Evolutionary conservation across 2,113 vertebrate species (phyloP), one percentile per base, ranked within the genome.

Genomic region (Neodontobutis hainanensis): DNA sequence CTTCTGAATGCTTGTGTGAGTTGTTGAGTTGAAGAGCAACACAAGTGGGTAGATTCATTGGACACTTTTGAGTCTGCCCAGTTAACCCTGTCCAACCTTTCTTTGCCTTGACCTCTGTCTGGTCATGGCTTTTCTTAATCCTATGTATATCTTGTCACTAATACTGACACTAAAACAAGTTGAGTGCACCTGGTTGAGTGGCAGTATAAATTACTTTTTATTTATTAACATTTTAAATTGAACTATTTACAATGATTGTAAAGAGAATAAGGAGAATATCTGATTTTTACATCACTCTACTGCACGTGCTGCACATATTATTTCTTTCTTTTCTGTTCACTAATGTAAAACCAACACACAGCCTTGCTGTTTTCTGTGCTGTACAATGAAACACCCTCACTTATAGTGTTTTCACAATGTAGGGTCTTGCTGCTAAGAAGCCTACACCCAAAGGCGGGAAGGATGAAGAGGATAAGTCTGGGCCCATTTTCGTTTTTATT

Each of bases 381-480:
- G 40, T 11, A 6, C 5, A 19, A 6, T 2, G 10, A 40, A 16
- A 4, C 56, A 8, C 9, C 15, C 16, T 58, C 9, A 58, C 34
- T 57, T 8, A n/a, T 6, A 5, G 11, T 47, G 8, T 43, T 36
- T 3, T 27, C 58, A 3, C 35, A 8, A 36, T 11, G 60, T 81
- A 99, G 96, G 90, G 91, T 66, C 71, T 89, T 8, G 88, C 93
- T 63, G 93, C 90, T 8, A 99, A 99, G 89, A 99, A 99, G 83
- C 89, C 93, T 50, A 87, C 91, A 3, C 93, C 81, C 71, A 99
- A 99, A 89, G 87, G 90, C 14, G 42, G 82, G 46, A 99, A 98
- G 77, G 97, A 99, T 9, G 97, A 99, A 0, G 97, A 99, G 43
- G 97, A 99, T 68, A 93, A 78, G 83, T 95, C 96, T 0, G 97